Base-by-base conservation (phyloP, 2,113 vertebrate species). In the Apteryx mantelli region DNA sequence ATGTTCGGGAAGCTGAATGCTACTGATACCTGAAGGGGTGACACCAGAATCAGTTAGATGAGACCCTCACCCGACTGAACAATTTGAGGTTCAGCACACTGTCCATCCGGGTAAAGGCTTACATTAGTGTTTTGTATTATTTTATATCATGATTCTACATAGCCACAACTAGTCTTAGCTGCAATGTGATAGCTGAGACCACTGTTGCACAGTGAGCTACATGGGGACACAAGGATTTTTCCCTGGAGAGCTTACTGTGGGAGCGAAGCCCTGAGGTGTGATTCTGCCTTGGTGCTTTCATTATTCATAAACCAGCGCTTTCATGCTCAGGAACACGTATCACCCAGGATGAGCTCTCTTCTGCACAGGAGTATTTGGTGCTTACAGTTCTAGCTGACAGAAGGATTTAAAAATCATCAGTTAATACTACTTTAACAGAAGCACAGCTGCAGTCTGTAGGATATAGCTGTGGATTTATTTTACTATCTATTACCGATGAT, bases 381-480 rank as follows among this genome's bases (percentile, higher is more conserved):
- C 93, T 94, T 61, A 90, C 89, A 85, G 95, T 89, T 86, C 4
- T 46, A 88, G 94, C 90, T 68, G 91, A 93, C 94, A 96, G 86
- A 76, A 63, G 93, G 95, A 96, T 96, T 96, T 95, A 86, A 96
- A 97, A 80, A 3, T 81, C 86, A 64, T 83, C 91, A 56, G 21
- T 91, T 95, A 88, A 95, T 90, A 40, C 70, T 60, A 18, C 83
- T 94, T 95, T 83, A 94, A 81, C 95, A 95, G 89, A 87, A 94
- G 89, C 93, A 64, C 93, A 94, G 94, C 96, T 96, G 95, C 95
- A 76, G 92, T 61, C 90, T 95, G 91, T 34, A 81, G 89, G 95
- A 92, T 92, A 96, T 48, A 94, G 93, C 94, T 42, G 82, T 88
- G 95, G 95, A 95, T 97, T 97, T 97, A 96, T 90, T 97, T 96